phyloP scores from a whole-genome alignment of 1,140 invertebrate species.

The Drosophila willistoni region DNA sequence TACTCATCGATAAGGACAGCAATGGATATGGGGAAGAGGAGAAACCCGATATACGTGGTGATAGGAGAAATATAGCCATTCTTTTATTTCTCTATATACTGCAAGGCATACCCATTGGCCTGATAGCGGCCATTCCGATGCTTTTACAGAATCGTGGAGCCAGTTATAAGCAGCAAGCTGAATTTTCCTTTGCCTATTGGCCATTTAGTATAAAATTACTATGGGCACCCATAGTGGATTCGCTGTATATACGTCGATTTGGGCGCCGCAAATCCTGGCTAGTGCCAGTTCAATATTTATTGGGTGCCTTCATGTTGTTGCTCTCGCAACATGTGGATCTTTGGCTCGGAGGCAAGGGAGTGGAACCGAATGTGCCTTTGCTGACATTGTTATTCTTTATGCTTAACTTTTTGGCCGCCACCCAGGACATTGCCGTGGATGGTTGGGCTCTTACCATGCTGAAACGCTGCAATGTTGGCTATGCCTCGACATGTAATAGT shows the following conservation, averaged over 20 bases:
- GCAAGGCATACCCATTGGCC: constrained; percentile 97
- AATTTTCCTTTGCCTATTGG: constrained; percentile 99
- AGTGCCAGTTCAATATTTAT: constrained; percentile 93
- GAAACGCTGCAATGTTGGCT: constrained; percentile 98
- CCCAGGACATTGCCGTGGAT: constrained; percentile 99
- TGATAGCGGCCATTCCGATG: constrained; percentile 97
- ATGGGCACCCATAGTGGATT: constrained; percentile 99
- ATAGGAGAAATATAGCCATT: constrained; percentile 91
- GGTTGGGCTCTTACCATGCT: constrained; percentile 99
- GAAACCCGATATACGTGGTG: constrained; percentile 86
- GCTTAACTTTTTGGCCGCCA: constrained; percentile 98
- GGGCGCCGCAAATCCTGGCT: constrained; percentile 99
- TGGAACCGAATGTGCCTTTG: constrained; percentile 90
- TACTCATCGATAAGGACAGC: neutral
- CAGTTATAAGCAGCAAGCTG: constrained; percentile 97
- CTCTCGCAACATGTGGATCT: constrained; percentile 90
- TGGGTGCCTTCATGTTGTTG: constrained; percentile 93
- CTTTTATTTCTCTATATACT: constrained; percentile 96
- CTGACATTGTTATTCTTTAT: constrained; percentile 95
- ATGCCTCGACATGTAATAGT: constrained; percentile 99
- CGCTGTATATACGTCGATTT: constrained; percentile 91
- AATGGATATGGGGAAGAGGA: constrained; percentile 22
- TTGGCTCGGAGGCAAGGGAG: constrained; percentile 88
- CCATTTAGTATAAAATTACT: constrained; percentile 98
- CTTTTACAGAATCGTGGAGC: constrained; percentile 95